Evolutionary conservation across 2,113 vertebrate species (phyloP).

Genomic region (Scatophagus argus): DNA sequence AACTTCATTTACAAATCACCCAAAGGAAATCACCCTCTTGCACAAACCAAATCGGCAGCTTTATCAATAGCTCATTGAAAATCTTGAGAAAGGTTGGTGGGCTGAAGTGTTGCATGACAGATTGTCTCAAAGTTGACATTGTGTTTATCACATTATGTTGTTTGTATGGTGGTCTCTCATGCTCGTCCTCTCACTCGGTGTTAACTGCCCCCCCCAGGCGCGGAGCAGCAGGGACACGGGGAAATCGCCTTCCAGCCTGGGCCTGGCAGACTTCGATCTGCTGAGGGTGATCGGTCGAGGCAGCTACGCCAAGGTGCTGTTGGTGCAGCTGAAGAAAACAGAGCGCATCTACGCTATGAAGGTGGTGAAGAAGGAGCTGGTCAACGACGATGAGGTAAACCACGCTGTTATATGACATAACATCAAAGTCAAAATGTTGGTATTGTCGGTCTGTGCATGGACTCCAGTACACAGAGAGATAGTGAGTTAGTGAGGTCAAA

Average conservation of each 20-base stretch:
- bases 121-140: slow-evolving; percentile 1
- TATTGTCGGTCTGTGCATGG: not conserved
- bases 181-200: not conserved
- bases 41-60: slow-evolving; percentile 29
- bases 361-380: slow-evolving; percentile 98
- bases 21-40: slow-evolving; percentile 56
- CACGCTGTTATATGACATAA: not conserved
- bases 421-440: not conserved
- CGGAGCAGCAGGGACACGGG: slow-evolving; percentile 93
- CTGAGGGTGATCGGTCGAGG: slow-evolving; percentile 97
- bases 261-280: slow-evolving; percentile 95
- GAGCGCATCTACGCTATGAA: slow-evolving; percentile 99
- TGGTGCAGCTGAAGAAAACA: slow-evolving; percentile 96
- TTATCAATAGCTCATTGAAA: slow-evolving; percentile 15
- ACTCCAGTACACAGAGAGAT: not conserved
- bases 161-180: slow-evolving; percentile 1
- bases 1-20: slow-evolving; percentile 52
- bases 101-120: slow-evolving; percentile 8
- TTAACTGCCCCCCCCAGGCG: slow-evolving; percentile 80
- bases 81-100: slow-evolving; percentile 9
- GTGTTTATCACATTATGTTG: not conserved
- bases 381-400: slow-evolving; percentile 97
- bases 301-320: slow-evolving; percentile 97
- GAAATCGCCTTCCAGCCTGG: slow-evolving; percentile 94
- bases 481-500: not conserved